Conservation (phyloP, 2,888 invertebrate species). For the Ophraella communa region DNA sequence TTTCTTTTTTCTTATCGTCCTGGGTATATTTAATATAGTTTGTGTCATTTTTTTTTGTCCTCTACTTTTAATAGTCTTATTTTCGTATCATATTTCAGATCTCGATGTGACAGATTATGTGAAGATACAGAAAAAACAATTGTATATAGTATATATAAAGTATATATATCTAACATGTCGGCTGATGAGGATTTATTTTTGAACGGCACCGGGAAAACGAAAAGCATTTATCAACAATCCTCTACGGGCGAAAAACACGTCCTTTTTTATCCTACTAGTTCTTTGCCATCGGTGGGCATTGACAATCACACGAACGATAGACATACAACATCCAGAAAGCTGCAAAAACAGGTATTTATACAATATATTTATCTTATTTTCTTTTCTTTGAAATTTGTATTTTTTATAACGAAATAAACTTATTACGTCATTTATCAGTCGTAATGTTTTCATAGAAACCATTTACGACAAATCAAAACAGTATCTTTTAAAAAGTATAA, state of each 20-base stretch:
- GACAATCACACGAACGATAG: conserved; percentile 51
- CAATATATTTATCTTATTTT: neutral
- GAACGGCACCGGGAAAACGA: conserved; percentile 56
- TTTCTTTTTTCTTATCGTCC: neutral
- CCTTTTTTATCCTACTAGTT: conserved; percentile 59
- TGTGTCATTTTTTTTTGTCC: neutral
- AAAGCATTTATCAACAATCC: conserved; percentile 58
- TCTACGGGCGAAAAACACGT: conserved; percentile 61
- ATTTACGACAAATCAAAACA: too few relatives aligned
- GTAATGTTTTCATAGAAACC: too few relatives aligned
- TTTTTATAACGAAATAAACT: neutral
- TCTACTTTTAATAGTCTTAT: conserved; percentile 7
- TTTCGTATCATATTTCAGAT: conserved; percentile 21
- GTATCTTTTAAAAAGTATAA: too few relatives aligned
- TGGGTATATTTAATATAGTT: neutral
- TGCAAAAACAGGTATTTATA: conserved; percentile 29
- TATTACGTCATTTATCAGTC: too few relatives aligned
- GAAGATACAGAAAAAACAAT: conserved; percentile 10
- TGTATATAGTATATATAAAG: conserved; percentile 30
- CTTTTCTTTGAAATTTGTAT: neutral
- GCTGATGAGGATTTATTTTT: conserved; percentile 54
- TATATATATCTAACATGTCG: too few relatives aligned
- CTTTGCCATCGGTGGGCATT: conserved; percentile 56
- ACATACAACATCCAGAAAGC: conserved; percentile 7
- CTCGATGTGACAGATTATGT: conserved; percentile 19